phyloP scores from a whole-genome alignment of 2,888 invertebrate genomes.

The Drosophila antonietae region DNA sequence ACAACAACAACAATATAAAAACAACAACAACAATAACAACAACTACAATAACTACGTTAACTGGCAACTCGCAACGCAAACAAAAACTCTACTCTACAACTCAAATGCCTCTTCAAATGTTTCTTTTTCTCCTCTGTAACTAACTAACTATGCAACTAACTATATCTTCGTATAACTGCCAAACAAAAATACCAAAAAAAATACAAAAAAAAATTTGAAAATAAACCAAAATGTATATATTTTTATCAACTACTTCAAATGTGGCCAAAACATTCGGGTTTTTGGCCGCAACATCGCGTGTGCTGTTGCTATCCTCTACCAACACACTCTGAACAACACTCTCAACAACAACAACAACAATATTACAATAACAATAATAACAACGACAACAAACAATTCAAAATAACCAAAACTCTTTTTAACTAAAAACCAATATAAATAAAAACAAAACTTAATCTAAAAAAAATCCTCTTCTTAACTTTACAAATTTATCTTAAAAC shows the following conservation, averaged over 20 bases:
- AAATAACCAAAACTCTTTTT: slow-evolving; percentile 10
- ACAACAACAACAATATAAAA: slow-evolving; percentile 33
- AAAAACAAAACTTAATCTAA: slow-evolving; percentile 1
- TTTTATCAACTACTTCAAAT: slow-evolving; percentile 24
- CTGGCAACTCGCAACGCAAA: slow-evolving; percentile 43
- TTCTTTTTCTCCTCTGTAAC: slow-evolving; percentile 56
- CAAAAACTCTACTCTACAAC: slow-evolving; percentile 54
- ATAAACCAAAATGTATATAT: neutral
- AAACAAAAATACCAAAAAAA: slow-evolving; percentile 24
- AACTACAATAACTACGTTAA: slow-evolving; percentile 44
- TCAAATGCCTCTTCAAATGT: slow-evolving; percentile 72
- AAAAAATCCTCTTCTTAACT: slow-evolving; percentile 29
- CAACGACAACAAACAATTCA: slow-evolving; percentile 4
- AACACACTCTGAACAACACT: slow-evolving; percentile 26
- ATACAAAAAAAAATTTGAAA: neutral
- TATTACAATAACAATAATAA: slow-evolving; percentile 11
- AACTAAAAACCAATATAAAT: slow-evolving; percentile 18
- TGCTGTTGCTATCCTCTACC: slow-evolving; percentile 39
- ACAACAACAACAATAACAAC: slow-evolving; percentile 30
- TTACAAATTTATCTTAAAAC: slow-evolving; percentile 24
- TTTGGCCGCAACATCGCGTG: slow-evolving; percentile 25
- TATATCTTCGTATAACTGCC: slow-evolving; percentile 36
- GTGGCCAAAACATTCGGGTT: slow-evolving; percentile 14
- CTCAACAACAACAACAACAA: slow-evolving; percentile 22
- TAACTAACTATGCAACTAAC: slow-evolving; percentile 50